Evolutionary conservation across 2,113 vertebrate species (phyloP).

Genomic region (Gopherus flavomarginatus): DNA sequence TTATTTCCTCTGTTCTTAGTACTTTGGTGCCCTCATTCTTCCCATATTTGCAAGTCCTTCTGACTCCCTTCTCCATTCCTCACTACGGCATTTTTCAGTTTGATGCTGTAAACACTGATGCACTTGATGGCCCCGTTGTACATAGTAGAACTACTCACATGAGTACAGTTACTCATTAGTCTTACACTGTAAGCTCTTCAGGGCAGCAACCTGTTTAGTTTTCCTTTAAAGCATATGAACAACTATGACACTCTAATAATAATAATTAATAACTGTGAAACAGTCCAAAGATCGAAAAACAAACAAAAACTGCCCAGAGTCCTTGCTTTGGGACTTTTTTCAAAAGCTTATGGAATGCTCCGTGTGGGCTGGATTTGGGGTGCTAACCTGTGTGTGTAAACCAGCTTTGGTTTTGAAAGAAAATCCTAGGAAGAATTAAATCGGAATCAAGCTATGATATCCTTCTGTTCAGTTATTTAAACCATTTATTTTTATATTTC

Average conservation of each 20-base stretch:
- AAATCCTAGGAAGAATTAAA: not conserved
- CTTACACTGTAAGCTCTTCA: not conserved
- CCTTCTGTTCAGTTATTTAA: not conserved
- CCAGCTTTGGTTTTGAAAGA: not conserved
- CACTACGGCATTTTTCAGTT: not conserved
- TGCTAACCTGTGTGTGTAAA: not conserved
- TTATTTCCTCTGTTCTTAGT: not conserved
- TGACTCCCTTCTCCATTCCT: not conserved
- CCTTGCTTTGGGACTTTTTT: not conserved
- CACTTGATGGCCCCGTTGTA: not conserved
- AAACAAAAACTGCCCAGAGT: not conserved
- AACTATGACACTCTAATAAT: not conserved
- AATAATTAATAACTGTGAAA: not conserved
- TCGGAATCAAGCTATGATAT: not conserved
- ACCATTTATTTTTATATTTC: not conserved
- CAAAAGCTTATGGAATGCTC: not conserved
- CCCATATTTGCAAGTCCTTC: not conserved
- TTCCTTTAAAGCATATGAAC: not conserved
- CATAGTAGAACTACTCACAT: not conserved
- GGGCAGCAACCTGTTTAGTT: not conserved
- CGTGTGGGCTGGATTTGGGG: not conserved
- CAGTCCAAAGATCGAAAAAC: not conserved
- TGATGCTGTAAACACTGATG: not conserved
- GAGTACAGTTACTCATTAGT: not conserved
- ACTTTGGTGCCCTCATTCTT: not conserved